Conservation (phyloP, 2,797 vertebrate species). For the Crocodylus rhombifer region DNA sequence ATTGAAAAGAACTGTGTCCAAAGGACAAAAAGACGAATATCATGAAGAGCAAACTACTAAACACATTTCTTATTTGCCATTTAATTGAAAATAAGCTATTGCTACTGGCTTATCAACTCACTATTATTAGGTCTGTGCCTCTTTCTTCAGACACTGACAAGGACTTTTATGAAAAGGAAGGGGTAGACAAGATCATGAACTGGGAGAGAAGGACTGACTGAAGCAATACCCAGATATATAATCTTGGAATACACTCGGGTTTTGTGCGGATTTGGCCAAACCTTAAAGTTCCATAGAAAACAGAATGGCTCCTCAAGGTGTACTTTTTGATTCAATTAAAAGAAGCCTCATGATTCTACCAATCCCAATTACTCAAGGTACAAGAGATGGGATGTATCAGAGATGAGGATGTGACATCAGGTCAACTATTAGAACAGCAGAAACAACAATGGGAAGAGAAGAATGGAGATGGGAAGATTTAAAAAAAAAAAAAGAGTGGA, state of each 20-base stretch:
- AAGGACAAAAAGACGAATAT: not conserved
- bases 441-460: not conserved
- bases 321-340: not conserved
- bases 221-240: not conserved
- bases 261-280: not conserved
- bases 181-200: not conserved
- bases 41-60: not conserved
- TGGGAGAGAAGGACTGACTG: not conserved
- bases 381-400: not conserved
- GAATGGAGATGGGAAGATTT: not conserved
- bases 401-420: not conserved
- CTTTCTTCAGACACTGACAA: not conserved
- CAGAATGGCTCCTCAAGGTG: not conserved
- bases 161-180: not conserved
- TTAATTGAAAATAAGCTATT: conserved; percentile 15
- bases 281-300: not conserved
- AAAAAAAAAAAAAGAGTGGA: too few relatives aligned
- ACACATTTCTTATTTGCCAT: not conserved
- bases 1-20: conserved; percentile 29
- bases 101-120: not conserved
- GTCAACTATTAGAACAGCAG: not conserved
- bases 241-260: not conserved
- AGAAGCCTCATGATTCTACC: not conserved
- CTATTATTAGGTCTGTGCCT: not conserved
- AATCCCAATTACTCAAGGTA: not conserved